phyloP scores from a whole-genome alignment of 1,140 invertebrate genomes.

The Atta cephalotes region DNA sequence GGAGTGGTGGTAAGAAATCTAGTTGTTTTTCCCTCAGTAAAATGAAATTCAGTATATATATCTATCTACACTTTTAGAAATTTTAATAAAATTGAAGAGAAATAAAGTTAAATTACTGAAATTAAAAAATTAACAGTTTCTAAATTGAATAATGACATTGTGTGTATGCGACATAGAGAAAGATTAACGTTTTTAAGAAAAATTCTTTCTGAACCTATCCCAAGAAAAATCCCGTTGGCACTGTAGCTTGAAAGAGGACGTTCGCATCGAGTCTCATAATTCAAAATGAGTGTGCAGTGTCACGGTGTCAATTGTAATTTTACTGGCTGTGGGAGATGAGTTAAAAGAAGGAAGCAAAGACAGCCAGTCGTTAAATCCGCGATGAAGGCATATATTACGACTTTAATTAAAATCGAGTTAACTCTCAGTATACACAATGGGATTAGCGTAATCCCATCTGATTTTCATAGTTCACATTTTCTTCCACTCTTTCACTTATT shows the following conservation, averaged over 20 bases:
- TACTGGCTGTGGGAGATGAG: slow-evolving; percentile 26
- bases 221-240: slow-evolving; percentile 36
- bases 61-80: background rate
- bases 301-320: slow-evolving; percentile 57
- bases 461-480: no score
- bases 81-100: slow-evolving; percentile 1
- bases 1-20: background rate
- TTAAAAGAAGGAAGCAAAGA: slow-evolving; percentile 34
- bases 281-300: slow-evolving; percentile 34
- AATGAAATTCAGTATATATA: background rate
- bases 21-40: background rate
- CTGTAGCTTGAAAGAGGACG: slow-evolving; percentile 5
- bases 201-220: slow-evolving; percentile 21
- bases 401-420: slow-evolving; percentile 69
- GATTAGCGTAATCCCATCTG: no score
- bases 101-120: background rate
- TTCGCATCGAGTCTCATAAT: slow-evolving; percentile 24
- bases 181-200: background rate
- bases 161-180: background rate
- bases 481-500: no score
- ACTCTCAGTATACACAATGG: no score
- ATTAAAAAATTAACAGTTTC: background rate
- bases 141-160: background rate
- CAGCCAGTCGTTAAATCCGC: slow-evolving; percentile 16
- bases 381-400: slow-evolving; percentile 8